Conservation (phyloP, 2,888 invertebrate genomes). For the Nephrotoma appendiculata region DNA sequence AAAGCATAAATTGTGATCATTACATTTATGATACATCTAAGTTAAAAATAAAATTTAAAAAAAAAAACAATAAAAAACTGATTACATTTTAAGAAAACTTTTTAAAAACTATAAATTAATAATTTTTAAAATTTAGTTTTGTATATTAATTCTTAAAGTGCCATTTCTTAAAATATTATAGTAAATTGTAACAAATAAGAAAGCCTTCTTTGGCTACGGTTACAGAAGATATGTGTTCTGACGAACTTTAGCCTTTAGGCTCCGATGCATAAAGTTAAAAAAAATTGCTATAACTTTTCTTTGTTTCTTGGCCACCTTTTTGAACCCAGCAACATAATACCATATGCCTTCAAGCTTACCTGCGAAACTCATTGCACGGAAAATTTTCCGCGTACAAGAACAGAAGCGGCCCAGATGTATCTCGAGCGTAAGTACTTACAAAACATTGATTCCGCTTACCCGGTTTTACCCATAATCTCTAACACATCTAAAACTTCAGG, state of each 20-base stretch:
- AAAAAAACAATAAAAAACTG: neutral
- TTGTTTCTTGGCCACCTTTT: neutral
- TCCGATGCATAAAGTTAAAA: neutral
- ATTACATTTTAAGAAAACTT: neutral
- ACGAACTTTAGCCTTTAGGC: neutral
- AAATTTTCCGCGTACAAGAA: too few species aligned
- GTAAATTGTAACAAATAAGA: neutral
- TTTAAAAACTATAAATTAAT: neutral
- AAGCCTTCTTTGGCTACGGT: too few species aligned
- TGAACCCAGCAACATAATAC: neutral
- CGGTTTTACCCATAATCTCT: too few species aligned
- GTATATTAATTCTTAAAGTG: neutral
- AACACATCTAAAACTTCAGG: too few species aligned
- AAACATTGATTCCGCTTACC: too few species aligned
- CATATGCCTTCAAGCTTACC: neutral
- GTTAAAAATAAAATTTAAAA: neutral
- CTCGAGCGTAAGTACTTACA: too few species aligned
- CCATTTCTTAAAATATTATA: neutral
- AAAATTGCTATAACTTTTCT: neutral
- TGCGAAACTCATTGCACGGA: too few species aligned
- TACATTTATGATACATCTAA: neutral
- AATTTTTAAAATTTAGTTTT: neutral
- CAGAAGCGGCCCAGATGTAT: too few species aligned
- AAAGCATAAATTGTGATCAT: constrained; percentile 5
- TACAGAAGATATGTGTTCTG: too few species aligned